Percentiles rank a stretch among this genome's conserved stretches.
phyloP scores from a whole-genome alignment of 2,888 invertebrate genomes.

The Flexamia atlantica region DNA sequence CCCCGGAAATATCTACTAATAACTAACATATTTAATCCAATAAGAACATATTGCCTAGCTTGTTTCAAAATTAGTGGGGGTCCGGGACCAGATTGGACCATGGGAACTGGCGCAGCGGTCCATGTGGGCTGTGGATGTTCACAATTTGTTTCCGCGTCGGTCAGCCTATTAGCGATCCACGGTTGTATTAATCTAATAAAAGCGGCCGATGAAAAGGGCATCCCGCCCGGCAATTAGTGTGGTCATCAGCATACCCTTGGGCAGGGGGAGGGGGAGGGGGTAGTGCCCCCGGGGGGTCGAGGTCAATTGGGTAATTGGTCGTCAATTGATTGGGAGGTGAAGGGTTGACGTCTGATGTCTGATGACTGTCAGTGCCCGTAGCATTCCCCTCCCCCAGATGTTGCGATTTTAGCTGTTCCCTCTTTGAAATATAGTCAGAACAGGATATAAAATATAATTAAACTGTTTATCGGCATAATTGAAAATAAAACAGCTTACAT shows the following conservation, averaged over 20 bases:
- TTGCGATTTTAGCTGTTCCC: neutral
- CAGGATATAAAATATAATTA: too few relatives aligned
- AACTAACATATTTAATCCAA: too few relatives aligned
- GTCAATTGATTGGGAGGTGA: constrained; percentile 39
- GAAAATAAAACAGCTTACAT: too few relatives aligned
- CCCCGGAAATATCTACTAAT: too few relatives aligned
- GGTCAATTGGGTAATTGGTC: constrained; percentile 37
- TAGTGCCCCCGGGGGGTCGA: neutral
- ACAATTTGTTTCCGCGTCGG: constrained; percentile 14
- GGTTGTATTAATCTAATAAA: constrained; percentile 37
- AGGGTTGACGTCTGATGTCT: constrained; percentile 30
- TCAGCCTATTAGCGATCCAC: constrained; percentile 16
- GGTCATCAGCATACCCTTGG: constrained; percentile 24
- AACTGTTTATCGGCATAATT: too few relatives aligned
- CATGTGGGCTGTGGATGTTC: neutral
- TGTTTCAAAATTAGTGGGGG: too few relatives aligned
- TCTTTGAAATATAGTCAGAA: too few relatives aligned
- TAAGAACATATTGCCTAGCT: too few relatives aligned
- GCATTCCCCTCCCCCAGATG: neutral
- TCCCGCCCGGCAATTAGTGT: constrained; percentile 28
- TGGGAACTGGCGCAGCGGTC: neutral
- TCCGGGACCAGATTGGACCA: neutral
- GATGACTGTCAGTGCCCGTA: neutral
- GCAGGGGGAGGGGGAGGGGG: neutral
- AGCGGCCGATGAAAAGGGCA: constrained; percentile 33